Percentiles rank a stretch among this genome's conserved stretches.
Evolutionary conservation across 2,888 invertebrate genomes (phyloP).

Genomic region (Protodeltote pygarga): DNA sequence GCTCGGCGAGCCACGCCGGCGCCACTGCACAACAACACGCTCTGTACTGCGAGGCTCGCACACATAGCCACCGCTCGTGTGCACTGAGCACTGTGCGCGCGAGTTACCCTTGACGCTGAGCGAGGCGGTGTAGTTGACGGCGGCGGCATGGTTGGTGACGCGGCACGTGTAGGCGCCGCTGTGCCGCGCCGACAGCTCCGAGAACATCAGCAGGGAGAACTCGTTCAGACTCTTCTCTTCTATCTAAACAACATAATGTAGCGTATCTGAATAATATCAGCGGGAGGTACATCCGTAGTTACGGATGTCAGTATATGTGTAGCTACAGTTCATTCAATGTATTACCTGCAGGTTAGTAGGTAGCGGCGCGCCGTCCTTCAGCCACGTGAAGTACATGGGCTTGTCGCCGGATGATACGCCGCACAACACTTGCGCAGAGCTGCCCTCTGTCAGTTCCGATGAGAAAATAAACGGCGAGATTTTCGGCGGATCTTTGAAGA

Average conservation of each 20-base stretch:
- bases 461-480: slow-evolving; percentile 95
- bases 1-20: slow-evolving; percentile 90
- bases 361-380: slow-evolving; percentile 88
- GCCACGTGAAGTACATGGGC: slow-evolving; percentile 90
- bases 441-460: slow-evolving; percentile 92
- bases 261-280: not conserved
- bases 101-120: slow-evolving; percentile 89
- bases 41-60: not conserved
- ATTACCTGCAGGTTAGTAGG: slow-evolving; percentile 88
- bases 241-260: slow-evolving; percentile 75
- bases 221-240: slow-evolving; percentile 90
- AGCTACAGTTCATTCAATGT: not conserved
- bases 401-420: slow-evolving; percentile 91
- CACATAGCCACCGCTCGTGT: not conserved
- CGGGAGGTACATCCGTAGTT: too few relatives aligned
- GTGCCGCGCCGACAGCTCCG: slow-evolving; percentile 89
- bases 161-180: slow-evolving; percentile 91
- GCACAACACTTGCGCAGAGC: slow-evolving; percentile 93
- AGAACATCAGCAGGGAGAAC: slow-evolving; percentile 90
- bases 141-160: slow-evolving; percentile 90
- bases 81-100: too few relatives aligned
- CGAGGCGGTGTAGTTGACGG: slow-evolving; percentile 89
- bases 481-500: slow-evolving; percentile 90
- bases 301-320: not conserved
- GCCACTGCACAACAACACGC: slow-evolving; percentile 84